These are phyloP conservation scores for Gryllus bimaculatus DNA, from an alignment of 1,140 invertebrate genomes.

Conservation along the genomic window DNA sequence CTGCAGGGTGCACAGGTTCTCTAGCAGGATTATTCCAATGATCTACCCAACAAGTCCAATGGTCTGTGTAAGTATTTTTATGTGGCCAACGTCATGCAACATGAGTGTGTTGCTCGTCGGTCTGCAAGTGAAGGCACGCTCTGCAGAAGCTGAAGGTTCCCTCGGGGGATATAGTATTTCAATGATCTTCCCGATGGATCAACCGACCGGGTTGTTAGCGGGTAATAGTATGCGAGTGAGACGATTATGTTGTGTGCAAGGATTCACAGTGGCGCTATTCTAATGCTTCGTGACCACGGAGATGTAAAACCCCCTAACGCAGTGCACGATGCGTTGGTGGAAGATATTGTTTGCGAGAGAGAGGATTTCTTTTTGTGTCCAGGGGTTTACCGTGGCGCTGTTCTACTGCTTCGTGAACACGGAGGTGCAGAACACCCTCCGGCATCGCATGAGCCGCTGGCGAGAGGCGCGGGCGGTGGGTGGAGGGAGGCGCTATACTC, in stretches of 20 bases:
- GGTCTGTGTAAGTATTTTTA: too few relatives aligned
- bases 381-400: conserved; percentile 77
- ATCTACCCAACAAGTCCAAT: too few relatives aligned
- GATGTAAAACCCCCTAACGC: conserved; percentile 72
- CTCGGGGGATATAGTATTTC: too few relatives aligned
- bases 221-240: conserved; percentile 34
- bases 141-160: too few relatives aligned
- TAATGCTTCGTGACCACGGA: conserved; percentile 90
- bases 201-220: too few relatives aligned
- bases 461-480: conserved; percentile 48
- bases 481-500: conserved; percentile 49
- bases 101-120: too few relatives aligned
- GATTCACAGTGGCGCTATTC: conserved; percentile 74
- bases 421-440: conserved; percentile 76
- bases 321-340: conserved; percentile 72
- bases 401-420: conserved; percentile 90
- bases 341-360: conserved; percentile 47
- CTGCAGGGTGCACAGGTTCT: too few relatives aligned
- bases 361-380: conserved; percentile 30
- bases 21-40: too few relatives aligned
- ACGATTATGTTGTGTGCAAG: conserved; percentile 41
- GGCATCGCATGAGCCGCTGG: conserved; percentile 72
- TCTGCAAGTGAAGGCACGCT: too few relatives aligned
- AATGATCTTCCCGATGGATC: too few relatives aligned
- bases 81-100: too few relatives aligned